Evolutionary conservation across 2,888 invertebrate genomes (phyloP), one percentile per base, ranked within the genome.

Genomic region (Leuctra nigra): DNA sequence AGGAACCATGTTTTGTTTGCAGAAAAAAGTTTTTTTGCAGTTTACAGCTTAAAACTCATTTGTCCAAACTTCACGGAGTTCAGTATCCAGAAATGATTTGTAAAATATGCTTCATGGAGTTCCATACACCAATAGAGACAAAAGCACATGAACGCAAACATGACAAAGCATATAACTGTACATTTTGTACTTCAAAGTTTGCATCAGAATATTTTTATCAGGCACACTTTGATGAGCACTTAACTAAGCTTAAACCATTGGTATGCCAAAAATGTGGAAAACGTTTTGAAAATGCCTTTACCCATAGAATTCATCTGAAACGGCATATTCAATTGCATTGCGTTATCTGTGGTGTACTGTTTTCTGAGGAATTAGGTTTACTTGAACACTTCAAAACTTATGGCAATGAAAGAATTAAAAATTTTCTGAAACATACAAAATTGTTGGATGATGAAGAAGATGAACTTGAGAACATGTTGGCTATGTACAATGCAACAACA

Each of bases 31-130:
- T 55, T 33, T 36, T 58, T 11, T 48, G 50, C 14, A 47, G 39
- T 14, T 14, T 14, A 1, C 55, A 58, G 20, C 48, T 60, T 2
- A 54, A 54, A 29, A 25, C 20, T 4, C 62, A 62, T 16, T 52
- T 60, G 9, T 57, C 53, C 13, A 24, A 29, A 18, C 46, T 35
- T 23, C 62, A 62, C 56, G 59, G 60, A 2, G 60, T 62, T 33
- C 53, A 59, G 24, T 59, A 24, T 53, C 62, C 60, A n/a, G 59
- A 62, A 16, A 14, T 57, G 20, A 60, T 59, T 16, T 62, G 60
- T 44, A 56, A 59, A 35, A 54, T 59, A 18, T 62, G 62, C 25
- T 62, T 60, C 52, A 62, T 59, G 59, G 62, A 62, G 46, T 57
- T 60, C 29, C 46, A 54, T 16, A 55, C 56, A 16, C 29, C 46